phyloP scores from a whole-genome alignment of 1,140 invertebrate species.

The Aphis craccivora region DNA sequence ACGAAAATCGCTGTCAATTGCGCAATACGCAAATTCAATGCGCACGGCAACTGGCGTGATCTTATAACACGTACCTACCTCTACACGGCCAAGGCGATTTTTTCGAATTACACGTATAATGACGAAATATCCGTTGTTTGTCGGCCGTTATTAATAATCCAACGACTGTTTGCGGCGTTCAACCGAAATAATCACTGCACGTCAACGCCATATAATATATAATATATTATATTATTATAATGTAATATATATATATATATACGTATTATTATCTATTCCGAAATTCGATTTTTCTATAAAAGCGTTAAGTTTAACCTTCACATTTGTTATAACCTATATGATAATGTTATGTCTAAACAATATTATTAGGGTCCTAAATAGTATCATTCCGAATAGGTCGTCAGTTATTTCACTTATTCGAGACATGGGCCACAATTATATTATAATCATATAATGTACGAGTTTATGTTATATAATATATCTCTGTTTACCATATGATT shows the following conservation, averaged over 20 bases:
- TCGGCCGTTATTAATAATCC: not conserved
- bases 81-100: conserved; percentile 21
- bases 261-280: not conserved
- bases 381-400: not conserved
- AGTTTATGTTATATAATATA: too few species aligned
- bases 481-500: not conserved
- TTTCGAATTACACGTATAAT: not conserved
- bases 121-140: conserved; percentile 33
- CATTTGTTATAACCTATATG: not conserved
- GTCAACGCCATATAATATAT: not conserved
- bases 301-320: not conserved
- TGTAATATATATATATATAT: not conserved
- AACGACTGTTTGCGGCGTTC: not conserved
- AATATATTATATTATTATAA: not conserved
- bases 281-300: not conserved
- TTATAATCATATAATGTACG: not conserved
- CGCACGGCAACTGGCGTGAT: too few species aligned
- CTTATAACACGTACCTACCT: not conserved
- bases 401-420: not conserved
- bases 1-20: not conserved
- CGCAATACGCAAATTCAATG: not conserved
- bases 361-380: not conserved
- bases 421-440: not conserved
- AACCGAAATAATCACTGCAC: conserved; percentile 9
- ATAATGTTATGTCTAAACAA: not conserved